Percentiles rank a stretch among this genome's conserved stretches.
These are phyloP conservation scores for Scolopax mira DNA, from an alignment of 2,113 vertebrate species.

Conservation along the genomic window DNA sequence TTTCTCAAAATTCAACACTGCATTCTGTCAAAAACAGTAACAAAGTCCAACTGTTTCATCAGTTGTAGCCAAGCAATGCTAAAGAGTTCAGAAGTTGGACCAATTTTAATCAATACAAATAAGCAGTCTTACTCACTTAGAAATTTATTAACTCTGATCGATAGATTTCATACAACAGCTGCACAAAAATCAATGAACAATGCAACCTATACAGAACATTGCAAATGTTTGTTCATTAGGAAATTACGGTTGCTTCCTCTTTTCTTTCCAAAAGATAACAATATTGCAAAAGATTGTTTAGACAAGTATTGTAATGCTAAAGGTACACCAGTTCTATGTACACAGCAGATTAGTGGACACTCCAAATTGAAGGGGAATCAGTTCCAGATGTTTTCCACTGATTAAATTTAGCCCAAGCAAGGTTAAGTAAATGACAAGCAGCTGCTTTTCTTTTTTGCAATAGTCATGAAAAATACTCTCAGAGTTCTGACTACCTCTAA, in stretches of 20 bases:
- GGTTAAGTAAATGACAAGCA: conserved; percentile 54
- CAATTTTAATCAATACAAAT: neutral
- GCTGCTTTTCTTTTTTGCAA: conserved; percentile 4
- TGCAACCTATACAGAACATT: neutral
- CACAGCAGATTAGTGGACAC: conserved; percentile 3
- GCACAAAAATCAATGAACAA: conserved; percentile 2
- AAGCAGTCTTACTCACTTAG: neutral
- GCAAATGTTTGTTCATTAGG: conserved; percentile 42
- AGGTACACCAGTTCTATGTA: neutral
- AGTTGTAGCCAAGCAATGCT: neutral
- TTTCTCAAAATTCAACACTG: neutral
- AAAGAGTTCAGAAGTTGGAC: neutral
- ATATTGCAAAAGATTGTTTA: conserved; percentile 19
- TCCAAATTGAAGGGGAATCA: conserved; percentile 22
- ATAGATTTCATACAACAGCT: conserved; percentile 31
- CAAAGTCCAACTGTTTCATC: neutral
- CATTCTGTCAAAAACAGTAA: neutral
- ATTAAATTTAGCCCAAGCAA: conserved; percentile 13
- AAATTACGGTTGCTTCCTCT: conserved; percentile 27
- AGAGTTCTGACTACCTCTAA: neutral
- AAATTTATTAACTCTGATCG: conserved; percentile 40
- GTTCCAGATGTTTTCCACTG: conserved; percentile 49
- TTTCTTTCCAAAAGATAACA: conserved; percentile 29
- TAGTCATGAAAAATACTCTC: neutral
- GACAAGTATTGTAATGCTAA: neutral